Conservation (phyloP, 2,113 vertebrate genomes). For the Pantherophis guttatus region DNA sequence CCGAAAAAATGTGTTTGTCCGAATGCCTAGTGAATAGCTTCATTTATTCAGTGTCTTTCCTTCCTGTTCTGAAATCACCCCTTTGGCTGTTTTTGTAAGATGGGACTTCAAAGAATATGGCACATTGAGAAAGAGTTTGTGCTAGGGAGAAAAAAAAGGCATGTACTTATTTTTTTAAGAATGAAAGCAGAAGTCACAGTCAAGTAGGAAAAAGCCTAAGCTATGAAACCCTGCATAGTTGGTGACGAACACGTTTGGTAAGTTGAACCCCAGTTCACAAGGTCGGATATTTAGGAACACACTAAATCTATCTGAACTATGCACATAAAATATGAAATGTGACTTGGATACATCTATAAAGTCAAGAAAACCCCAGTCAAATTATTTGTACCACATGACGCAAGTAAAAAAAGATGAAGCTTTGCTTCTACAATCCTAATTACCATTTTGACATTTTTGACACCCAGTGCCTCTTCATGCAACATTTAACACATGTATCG, state of each 20-base stretch:
- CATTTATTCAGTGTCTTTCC: constrained; percentile 30
- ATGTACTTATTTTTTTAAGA: neutral
- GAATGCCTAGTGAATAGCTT: constrained; percentile 33
- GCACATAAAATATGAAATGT: neutral
- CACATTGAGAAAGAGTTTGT: constrained; percentile 4
- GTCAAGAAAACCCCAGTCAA: neutral
- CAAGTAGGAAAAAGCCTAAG: constrained; percentile 34
- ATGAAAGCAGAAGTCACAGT: neutral
- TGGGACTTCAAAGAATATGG: constrained; percentile 29
- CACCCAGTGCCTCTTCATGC: neutral
- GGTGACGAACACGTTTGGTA: constrained; percentile 14
- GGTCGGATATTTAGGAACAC: neutral
- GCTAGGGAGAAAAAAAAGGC: neutral
- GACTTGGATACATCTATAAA: neutral
- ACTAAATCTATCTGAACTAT: neutral
- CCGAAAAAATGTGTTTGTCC: constrained; percentile 18
- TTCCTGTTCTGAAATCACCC: constrained; percentile 22
- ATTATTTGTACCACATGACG: neutral
- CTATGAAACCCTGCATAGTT: constrained; percentile 38
- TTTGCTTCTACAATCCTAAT: neutral
- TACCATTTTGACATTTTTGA: neutral
- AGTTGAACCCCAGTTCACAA: neutral
- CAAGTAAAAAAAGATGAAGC: neutral
- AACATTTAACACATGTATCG: neutral
- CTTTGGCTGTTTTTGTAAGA: constrained; percentile 51